Conservation (phyloP, 2,797 vertebrate genomes). For the Acanthurus lineatus region DNA sequence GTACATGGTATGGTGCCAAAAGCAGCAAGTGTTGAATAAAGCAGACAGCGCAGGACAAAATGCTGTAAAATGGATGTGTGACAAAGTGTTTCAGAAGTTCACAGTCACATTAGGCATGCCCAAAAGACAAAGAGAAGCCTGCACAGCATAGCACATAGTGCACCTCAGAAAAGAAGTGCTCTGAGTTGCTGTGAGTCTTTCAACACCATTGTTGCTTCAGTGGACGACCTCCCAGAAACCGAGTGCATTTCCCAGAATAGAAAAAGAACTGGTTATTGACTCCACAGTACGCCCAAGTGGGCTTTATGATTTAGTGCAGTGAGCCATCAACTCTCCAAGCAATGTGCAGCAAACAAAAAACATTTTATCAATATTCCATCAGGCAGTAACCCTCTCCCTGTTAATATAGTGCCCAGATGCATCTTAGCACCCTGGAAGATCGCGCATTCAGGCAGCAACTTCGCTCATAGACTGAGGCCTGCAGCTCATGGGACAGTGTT, state of each 20-base stretch:
- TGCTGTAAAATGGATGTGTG: not conserved
- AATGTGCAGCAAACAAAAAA: conserved; percentile 82
- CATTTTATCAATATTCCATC: conserved; percentile 86
- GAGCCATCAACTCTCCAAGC: conserved; percentile 81
- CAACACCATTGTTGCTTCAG: conserved; percentile 62
- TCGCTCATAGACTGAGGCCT: conserved; percentile 34
- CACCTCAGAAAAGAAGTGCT: conserved; percentile 35
- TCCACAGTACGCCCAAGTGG: conserved; percentile 75
- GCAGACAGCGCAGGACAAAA: not conserved
- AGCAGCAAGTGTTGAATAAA: not conserved
- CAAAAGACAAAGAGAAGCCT: not conserved
- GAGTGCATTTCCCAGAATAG: conserved; percentile 75
- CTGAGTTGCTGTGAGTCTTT: conserved; percentile 58
- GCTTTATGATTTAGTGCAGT: conserved; percentile 84
- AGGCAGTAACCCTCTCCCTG: conserved; percentile 74
- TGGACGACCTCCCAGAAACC: conserved; percentile 69
- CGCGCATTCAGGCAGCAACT: conserved; percentile 52
- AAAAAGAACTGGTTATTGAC: conserved; percentile 83
- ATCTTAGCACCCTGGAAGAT: conserved; percentile 62
- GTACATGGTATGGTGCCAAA: not conserved
- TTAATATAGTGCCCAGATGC: conserved; percentile 75
- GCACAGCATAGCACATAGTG: conserved; percentile 11
- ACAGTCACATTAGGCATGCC: conserved; percentile 10
- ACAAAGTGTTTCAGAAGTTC: conserved; percentile 31
- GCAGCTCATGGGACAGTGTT: conserved; percentile 53